Evolutionary conservation across 1,140 invertebrate species (phyloP), one percentile per base, ranked within the genome.

Genomic region (Chelonus insularis): DNA sequence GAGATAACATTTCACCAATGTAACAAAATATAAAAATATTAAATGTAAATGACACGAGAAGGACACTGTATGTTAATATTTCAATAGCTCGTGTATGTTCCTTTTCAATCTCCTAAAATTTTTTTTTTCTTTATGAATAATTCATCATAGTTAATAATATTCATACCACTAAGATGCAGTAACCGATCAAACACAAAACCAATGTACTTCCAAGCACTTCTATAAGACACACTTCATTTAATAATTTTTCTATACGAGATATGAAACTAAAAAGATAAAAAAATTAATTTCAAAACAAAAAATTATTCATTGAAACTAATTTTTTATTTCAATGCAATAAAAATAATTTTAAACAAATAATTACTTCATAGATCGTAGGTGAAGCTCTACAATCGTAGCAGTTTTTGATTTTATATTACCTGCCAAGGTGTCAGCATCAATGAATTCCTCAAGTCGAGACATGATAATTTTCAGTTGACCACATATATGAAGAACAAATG

Each of bases 151-250:
- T 21, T 12, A 39, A 12, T 4, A 4, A 4, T 8, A 39, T 5
- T 8, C n/a, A 11, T 69, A 74, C 75, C 70, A 58, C 71, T n/a
- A 77, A 67, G 11, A 72, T 67, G 58, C 72, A 73, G 60, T 75
- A 76, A 57, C 68, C 72, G 4, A 76, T 52, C n/a, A 76, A 72
- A 37, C 76, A 78, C 56, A 76, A 76, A 8, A 74, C 74, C 48
- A 77, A 25, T 0, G 73, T 76, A 50, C 73, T 75, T 2, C 76
- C 75, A 0, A 77, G 29, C 12, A 76, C 57, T 62, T 78, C 75
- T 4, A 77, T 69, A 20, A 78, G 60, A 39, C 69, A 73, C 39
- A 77, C 68, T 32, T 72, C 71, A 18, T 75, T 75, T 5, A 78
- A 63, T 18, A 75, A 58, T 1, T 61, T 34, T 34, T 78, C 74